Conservation (phyloP, 2,797 vertebrate genomes). For the Xenopus petersii region DNA sequence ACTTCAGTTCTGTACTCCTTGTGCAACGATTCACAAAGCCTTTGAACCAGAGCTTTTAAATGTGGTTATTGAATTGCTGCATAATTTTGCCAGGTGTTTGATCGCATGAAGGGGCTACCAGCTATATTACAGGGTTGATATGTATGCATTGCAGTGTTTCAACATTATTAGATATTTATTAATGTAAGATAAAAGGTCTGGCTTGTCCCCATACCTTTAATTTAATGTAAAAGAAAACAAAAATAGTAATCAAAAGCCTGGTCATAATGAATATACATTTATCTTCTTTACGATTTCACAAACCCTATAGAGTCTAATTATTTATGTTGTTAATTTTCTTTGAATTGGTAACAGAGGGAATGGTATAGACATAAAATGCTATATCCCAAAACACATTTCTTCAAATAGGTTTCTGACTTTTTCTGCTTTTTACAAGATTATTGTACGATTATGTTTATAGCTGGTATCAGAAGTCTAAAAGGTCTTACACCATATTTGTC, state of each 20-base stretch:
- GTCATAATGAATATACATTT: conserved; percentile 71
- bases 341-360: too few relatives aligned
- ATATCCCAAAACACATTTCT: too few relatives aligned
- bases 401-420: too few relatives aligned
- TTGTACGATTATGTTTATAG: too few relatives aligned
- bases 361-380: too few relatives aligned
- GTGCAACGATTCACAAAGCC: conserved; percentile 68
- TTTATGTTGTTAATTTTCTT: neutral
- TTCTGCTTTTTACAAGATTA: too few relatives aligned
- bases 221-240: conserved; percentile 71
- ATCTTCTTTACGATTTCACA: conserved; percentile 22
- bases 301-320: neutral
- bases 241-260: conserved; percentile 67
- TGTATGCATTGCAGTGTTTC: conserved; percentile 56
- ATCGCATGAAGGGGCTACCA: conserved; percentile 57
- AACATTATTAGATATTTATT: conserved; percentile 57
- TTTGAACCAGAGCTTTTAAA: conserved; percentile 84
- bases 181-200: conserved; percentile 74
- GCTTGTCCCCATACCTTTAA: conserved; percentile 68
- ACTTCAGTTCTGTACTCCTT: conserved; percentile 73
- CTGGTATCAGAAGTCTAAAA: too few relatives aligned
- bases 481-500: too few relatives aligned
- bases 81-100: conserved; percentile 82
- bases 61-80: conserved; percentile 81
- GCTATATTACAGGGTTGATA: conserved; percentile 49